Evolutionary conservation across 1,140 invertebrate genomes (phyloP).

Genomic region (Ceratoteleas bidentatus): DNA sequence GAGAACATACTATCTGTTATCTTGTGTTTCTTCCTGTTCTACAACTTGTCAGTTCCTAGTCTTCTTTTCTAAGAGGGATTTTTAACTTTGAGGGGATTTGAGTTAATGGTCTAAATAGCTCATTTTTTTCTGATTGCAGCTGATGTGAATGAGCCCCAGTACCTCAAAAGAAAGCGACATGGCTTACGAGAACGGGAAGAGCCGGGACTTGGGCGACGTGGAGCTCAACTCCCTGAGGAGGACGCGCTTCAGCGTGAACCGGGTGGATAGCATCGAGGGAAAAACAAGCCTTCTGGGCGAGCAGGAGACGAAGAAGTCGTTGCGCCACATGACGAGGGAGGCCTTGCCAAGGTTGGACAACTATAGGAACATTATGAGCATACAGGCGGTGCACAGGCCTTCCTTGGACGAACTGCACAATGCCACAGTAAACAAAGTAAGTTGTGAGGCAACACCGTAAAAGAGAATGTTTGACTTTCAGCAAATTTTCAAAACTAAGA

Average conservation of each 20-base stretch:
- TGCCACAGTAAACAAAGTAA: slow-evolving; percentile 89
- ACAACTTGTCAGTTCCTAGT: too few relatives aligned
- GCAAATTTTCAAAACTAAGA: too few relatives aligned
- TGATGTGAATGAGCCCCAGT: slow-evolving; percentile 17
- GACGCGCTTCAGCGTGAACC: slow-evolving; percentile 83
- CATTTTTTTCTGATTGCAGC: slow-evolving; percentile 38
- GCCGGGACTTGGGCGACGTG: slow-evolving; percentile 71
- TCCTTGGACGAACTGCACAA: slow-evolving; percentile 97
- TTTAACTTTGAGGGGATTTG: too few relatives aligned
- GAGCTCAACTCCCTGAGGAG: slow-evolving; percentile 76
- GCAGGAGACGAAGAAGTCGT: slow-evolving; percentile 77
- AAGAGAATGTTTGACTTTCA: too few relatives aligned
- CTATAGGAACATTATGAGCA: slow-evolving; percentile 95
- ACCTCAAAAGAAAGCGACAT: slow-evolving; percentile 57
- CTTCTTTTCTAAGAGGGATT: neutral
- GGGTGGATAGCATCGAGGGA: slow-evolving; percentile 81
- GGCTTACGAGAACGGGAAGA: slow-evolving; percentile 76
- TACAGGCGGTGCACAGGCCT: slow-evolving; percentile 93
- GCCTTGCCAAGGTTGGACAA: slow-evolving; percentile 95
- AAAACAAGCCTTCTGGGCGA: slow-evolving; percentile 78
- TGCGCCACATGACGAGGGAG: slow-evolving; percentile 93
- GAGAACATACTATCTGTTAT: too few relatives aligned
- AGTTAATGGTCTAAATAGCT: too few relatives aligned
- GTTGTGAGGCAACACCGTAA: slow-evolving; percentile 17
- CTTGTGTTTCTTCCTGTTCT: too few relatives aligned